Conservation (phyloP, 37 sponge, comb jelly and placozoan species). For the Beroe ovata region DNA sequence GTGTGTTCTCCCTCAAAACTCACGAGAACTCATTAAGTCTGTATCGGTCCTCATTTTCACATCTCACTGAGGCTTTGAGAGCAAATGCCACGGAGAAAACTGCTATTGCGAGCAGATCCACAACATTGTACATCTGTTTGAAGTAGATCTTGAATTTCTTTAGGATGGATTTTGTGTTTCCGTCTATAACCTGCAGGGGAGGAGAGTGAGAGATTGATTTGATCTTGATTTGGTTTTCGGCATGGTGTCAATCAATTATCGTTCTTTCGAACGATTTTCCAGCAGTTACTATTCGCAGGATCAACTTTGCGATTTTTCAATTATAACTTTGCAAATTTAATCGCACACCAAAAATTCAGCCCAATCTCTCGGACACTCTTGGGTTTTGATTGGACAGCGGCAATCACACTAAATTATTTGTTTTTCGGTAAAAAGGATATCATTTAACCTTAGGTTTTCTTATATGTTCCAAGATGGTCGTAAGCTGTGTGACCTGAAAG, state of each 20-base stretch:
- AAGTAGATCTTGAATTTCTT: conserved; percentile 64
- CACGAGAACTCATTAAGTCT: conserved; percentile 43
- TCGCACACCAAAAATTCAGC: too few relatives aligned
- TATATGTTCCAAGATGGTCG: not conserved
- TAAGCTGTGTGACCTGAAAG: not conserved
- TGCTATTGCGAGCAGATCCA: conserved; percentile 40
- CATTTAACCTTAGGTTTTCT: not conserved
- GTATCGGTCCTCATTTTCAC: conserved; percentile 49
- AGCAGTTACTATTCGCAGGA: too few relatives aligned
- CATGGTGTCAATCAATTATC: too few relatives aligned
- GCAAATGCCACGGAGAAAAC: conserved; percentile 38
- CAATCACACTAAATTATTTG: too few relatives aligned
- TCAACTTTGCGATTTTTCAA: too few relatives aligned
- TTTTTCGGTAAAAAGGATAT: too few relatives aligned
- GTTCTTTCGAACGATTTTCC: too few relatives aligned
- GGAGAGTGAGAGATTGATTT: too few relatives aligned
- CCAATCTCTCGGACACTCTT: too few relatives aligned
- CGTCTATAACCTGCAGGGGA: conserved; percentile 60
- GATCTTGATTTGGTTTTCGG: too few relatives aligned
- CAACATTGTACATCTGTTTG: conserved; percentile 66
- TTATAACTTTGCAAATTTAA: too few relatives aligned
- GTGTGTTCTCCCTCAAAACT: not conserved
- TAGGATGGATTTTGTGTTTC: conserved; percentile 50
- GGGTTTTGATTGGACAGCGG: too few relatives aligned
- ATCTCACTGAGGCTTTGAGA: conserved; percentile 28